Conservation (phyloP, 2,113 vertebrate species). For the Puffinus mauretanicus region DNA sequence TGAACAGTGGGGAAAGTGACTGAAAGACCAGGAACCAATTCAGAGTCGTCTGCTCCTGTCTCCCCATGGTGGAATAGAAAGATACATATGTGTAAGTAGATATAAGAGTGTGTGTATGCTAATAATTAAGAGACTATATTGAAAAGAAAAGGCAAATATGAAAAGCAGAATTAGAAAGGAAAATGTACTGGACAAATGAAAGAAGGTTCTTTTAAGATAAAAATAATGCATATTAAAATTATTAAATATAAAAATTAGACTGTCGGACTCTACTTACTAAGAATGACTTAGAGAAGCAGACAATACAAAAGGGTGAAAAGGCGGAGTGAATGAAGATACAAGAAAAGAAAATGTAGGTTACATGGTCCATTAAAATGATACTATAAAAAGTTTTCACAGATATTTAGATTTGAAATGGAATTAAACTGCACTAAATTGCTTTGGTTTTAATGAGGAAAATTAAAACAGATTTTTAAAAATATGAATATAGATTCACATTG, state of each 20-base stretch:
- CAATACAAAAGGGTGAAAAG: neutral
- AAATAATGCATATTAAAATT: neutral
- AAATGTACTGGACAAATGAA: neutral
- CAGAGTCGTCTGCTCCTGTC: neutral
- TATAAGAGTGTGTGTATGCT: fast-evolving
- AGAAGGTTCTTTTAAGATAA: neutral
- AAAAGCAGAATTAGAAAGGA: neutral
- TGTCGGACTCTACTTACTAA: neutral
- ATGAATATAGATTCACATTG: neutral
- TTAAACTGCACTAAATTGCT: neutral
- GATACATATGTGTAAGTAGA: neutral
- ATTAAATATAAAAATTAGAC: neutral
- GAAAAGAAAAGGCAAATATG: neutral
- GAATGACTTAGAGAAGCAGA: neutral
- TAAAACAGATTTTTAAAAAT: neutral
- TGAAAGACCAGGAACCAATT: neutral
- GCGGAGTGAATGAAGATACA: neutral
- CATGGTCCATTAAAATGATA: neutral
- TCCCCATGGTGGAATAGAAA: neutral
- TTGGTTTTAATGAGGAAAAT: neutral
- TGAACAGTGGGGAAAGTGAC: neutral
- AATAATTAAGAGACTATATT: neutral
- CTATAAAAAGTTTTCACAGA: neutral
- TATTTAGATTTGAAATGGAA: neutral
- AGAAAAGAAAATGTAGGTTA: neutral